A percentile compares a stretch with the other conserved stretches of the same genome.
Conservation (phyloP, 2,888 invertebrate species). For the Gastrophysa polygoni region DNA sequence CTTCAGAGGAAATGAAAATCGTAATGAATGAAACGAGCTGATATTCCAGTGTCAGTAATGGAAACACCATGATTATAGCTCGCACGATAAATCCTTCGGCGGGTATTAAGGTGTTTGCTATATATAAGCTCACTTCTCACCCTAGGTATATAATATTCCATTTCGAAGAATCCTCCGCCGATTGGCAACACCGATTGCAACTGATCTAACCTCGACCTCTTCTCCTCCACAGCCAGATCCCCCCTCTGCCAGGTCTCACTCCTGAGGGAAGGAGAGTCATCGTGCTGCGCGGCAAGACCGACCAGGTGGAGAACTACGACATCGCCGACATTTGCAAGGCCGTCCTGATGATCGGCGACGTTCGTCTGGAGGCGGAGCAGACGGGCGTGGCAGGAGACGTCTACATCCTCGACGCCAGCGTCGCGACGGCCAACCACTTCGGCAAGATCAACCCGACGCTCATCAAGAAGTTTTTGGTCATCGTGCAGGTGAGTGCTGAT, state of each 20-base stretch:
- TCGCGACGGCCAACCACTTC: constrained; percentile 80
- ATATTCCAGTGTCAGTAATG: too few species aligned
- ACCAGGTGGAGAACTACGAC: constrained; percentile 72
- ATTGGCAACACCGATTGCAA: too few species aligned
- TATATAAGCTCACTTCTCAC: too few species aligned
- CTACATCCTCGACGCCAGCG: constrained; percentile 79
- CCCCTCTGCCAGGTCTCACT: constrained; percentile 82
- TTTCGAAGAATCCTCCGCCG: too few species aligned
- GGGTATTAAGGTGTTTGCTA: too few species aligned
- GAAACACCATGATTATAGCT: too few species aligned
- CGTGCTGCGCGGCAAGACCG: constrained; percentile 73
- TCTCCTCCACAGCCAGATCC: constrained; percentile 51
- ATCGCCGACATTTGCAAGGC: constrained; percentile 82
- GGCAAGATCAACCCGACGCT: constrained; percentile 82
- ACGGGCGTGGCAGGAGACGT: constrained; percentile 86
- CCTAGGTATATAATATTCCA: too few species aligned
- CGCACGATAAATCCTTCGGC: too few species aligned
- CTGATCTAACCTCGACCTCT: too few species aligned
- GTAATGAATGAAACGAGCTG: too few species aligned
- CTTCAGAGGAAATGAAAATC: too few species aligned
- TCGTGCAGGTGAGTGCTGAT: constrained; percentile 69
- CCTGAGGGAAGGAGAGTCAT: constrained; percentile 79
- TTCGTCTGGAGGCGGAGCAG: constrained; percentile 76
- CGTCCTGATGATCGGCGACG: constrained; percentile 83
- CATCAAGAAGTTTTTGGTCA: constrained; percentile 84